Evolutionary conservation across 2,113 vertebrate genomes (phyloP).

Genomic region (Sakesphorus luctuosus): DNA sequence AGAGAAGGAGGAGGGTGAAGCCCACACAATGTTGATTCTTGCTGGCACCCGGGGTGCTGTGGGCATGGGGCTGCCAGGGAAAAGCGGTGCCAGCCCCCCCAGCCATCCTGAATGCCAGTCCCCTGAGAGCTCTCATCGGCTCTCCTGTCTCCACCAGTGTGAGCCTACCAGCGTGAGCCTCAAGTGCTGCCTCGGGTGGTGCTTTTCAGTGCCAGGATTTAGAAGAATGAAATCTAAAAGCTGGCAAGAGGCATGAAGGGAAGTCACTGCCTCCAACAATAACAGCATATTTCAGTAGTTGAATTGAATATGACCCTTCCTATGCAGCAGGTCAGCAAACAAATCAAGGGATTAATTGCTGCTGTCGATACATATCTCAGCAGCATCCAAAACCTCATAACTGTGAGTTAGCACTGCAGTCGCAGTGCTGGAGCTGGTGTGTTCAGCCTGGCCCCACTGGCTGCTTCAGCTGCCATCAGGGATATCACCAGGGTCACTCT

Average conservation of each 20-base stretch:
- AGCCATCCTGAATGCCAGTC: background rate
- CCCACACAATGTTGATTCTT: accelerated
- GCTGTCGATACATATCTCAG: background rate
- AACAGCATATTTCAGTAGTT: background rate
- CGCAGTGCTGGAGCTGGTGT: background rate
- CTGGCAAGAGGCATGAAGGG: background rate
- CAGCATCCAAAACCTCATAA: background rate
- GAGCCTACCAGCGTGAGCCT: background rate
- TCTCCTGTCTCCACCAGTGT: accelerated
- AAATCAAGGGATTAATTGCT: slow-evolving; percentile 38
- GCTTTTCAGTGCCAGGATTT: background rate
- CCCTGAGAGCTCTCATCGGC: background rate
- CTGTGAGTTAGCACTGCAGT: background rate
- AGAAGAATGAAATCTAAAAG: slow-evolving; percentile 14
- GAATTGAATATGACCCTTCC: background rate
- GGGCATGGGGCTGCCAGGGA: background rate
- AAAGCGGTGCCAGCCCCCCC: background rate
- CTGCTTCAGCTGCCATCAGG: background rate
- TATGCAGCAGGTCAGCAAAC: slow-evolving; percentile 36
- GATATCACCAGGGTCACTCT: accelerated
- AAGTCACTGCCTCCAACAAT: background rate
- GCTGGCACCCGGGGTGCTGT: accelerated
- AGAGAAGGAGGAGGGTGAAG: background rate
- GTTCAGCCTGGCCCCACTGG: accelerated
- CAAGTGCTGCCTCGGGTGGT: background rate